Evolutionary conservation across 1,140 invertebrate species (phyloP).

Genomic region (Aphidius ervi): DNA sequence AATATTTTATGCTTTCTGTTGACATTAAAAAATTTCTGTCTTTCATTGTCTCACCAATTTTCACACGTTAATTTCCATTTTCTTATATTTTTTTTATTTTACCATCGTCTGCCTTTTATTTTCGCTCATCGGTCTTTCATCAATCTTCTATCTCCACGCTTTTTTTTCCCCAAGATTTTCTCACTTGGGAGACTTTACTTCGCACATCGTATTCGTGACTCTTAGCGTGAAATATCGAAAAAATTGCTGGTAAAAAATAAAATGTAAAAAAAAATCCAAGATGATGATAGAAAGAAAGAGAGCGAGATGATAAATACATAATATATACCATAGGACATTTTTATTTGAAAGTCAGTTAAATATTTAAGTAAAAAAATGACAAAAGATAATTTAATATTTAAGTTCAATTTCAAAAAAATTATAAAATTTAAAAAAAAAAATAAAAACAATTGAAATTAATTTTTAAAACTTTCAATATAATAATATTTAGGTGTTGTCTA

Average conservation of each 20-base stretch:
- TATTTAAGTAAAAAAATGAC: no score
- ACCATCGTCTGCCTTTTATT: neutral
- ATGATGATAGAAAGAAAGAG: neutral
- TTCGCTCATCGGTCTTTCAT: neutral
- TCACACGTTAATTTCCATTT: no score
- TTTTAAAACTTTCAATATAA: no score
- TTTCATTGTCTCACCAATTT: conserved; percentile 2
- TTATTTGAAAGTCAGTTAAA: no score
- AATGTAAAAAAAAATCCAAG: neutral
- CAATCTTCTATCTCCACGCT: conserved; percentile 4
- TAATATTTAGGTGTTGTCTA: no score
- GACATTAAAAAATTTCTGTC: conserved; percentile 17
- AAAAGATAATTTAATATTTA: no score
- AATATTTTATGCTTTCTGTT: neutral
- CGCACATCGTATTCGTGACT: conserved; percentile 13
- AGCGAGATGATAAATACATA: neutral
- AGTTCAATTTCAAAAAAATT: no score
- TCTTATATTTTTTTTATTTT: no score
- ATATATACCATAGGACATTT: neutral
- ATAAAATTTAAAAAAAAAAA: no score
- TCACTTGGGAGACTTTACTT: conserved; percentile 1
- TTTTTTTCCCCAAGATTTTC: neutral
- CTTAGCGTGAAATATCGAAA: conserved; percentile 12
- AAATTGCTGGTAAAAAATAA: neutral
- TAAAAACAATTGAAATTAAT: no score